Base-by-base conservation (phyloP, 2,888 invertebrate genomes). In the Morpho helenor region DNA sequence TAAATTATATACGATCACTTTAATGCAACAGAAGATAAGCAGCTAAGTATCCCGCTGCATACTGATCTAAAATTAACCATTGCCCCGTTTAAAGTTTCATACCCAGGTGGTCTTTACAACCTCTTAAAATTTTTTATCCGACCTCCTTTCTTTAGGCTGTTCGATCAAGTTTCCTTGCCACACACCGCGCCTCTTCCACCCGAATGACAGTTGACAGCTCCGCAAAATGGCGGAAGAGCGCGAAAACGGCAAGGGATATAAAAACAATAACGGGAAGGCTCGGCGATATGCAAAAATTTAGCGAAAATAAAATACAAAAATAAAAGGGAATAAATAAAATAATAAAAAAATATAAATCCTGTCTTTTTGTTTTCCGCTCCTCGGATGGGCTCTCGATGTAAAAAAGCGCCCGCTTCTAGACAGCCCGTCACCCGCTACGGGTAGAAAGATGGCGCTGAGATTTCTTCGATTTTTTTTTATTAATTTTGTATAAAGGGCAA, bases 391-490 rank as follows among this genome's bases (percentile, higher is more conserved):
- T 86, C 82, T 82, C 81, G 82, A 81, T 84, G 85, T 83, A 85
- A 87, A 89, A 90, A 90, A 87, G 84, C 84, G 84, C 83, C 87
- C 89, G 89, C 84, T 87, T 86, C 88, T 86, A 91, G 91, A 90
- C 91, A 84, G 87, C 72, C 78, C 78, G 80, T 77, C 79, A 79
- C 75, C 68, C 65, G 65, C 72, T 63, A 59, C 57, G 9, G 7
- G 65, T 8, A 74, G 46, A 78, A 70, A 40, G 68, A 56, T 45
- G 77, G 60, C 73, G 65, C 68, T 82, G 84, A 68, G 22, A 56
- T 61, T 65, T 67, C 61, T 9, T 8, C n/a, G 31, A 10, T 52
- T 60, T 50, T 16, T 16, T 16, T 16, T 16, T 16, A 16, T 16
- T 16, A 16, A 16, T 16, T 16, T 16, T 16, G 16, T 16, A 16